Evolutionary conservation across 2,888 invertebrate genomes (phyloP).

Genomic region (Drosophila greeni): DNA sequence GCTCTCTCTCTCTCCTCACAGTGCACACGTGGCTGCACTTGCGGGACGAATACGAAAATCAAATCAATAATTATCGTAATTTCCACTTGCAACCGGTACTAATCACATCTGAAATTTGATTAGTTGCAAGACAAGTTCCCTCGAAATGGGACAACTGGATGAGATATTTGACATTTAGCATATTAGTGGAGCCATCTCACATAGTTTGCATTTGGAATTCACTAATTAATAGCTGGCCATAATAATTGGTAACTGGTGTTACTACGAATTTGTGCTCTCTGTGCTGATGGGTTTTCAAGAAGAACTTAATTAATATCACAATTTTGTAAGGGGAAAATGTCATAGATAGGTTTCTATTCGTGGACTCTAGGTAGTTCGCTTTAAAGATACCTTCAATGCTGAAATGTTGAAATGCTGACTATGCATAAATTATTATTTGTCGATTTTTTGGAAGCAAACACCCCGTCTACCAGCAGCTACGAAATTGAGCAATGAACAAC

Average conservation of each 20-base stretch:
- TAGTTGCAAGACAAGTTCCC: conserved; percentile 1
- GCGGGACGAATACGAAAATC: background rate
- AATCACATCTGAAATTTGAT: conserved; percentile 11
- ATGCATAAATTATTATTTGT: conserved; percentile 42
- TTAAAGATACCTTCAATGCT: no score
- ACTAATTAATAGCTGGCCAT: background rate
- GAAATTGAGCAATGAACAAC: conserved; percentile 11
- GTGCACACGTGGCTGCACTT: conserved; percentile 15
- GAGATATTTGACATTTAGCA: background rate
- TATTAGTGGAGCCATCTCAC: background rate
- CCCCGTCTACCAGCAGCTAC: background rate
- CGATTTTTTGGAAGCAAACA: conserved; percentile 30
- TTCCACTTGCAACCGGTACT: background rate
- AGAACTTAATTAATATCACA: background rate
- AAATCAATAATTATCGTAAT: conserved; percentile 34
- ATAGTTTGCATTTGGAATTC: background rate
- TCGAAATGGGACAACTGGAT: background rate
- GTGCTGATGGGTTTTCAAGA: background rate
- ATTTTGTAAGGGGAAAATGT: background rate
- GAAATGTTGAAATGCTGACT: conserved; percentile 16
- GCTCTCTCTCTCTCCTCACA: background rate
- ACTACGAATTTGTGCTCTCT: background rate
- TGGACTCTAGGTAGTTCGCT: background rate
- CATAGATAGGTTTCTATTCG: background rate
- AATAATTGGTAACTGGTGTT: background rate